Conservation (phyloP, 2,113 vertebrate species). For the Oncorhynchus gorbuscha region DNA sequence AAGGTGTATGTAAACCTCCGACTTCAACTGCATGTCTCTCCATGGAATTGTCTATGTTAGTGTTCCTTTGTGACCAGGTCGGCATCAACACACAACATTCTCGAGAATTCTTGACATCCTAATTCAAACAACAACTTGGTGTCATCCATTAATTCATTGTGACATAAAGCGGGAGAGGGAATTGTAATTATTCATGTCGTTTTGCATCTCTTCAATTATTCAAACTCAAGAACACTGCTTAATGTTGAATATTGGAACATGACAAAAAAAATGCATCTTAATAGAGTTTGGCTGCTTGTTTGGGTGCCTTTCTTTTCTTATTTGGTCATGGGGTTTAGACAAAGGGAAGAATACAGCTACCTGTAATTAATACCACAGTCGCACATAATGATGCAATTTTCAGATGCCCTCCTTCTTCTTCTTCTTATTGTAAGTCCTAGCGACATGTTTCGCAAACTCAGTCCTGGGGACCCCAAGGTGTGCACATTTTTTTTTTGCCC, state of each 20-base stretch:
- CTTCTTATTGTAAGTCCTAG: too few relatives aligned
- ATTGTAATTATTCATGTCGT: constrained; percentile 66
- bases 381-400: too few relatives aligned
- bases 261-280: neutral
- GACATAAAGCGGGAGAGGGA: constrained; percentile 55
- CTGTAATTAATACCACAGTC: too few relatives aligned
- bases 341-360: neutral
- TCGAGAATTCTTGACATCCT: neutral
- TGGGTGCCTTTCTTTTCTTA: neutral
- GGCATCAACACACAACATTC: constrained; percentile 9
- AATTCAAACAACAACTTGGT: neutral
- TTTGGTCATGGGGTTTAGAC: neutral
- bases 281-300: neutral
- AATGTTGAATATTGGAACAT: constrained; percentile 7
- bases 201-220: constrained; percentile 71
- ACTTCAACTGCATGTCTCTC: neutral
- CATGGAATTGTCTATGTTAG: too few relatives aligned
- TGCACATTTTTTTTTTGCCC: too few relatives aligned
- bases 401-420: neutral
- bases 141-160: constrained; percentile 48
- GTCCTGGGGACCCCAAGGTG: too few relatives aligned
- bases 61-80: neutral
- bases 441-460: too few relatives aligned
- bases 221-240: constrained; percentile 49
- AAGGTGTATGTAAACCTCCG: too few relatives aligned